A percentile compares a stretch with the other conserved stretches of the same genome.
phyloP scores from a whole-genome alignment of 2,888 invertebrate species.

The Margaritifera margaritifera region DNA sequence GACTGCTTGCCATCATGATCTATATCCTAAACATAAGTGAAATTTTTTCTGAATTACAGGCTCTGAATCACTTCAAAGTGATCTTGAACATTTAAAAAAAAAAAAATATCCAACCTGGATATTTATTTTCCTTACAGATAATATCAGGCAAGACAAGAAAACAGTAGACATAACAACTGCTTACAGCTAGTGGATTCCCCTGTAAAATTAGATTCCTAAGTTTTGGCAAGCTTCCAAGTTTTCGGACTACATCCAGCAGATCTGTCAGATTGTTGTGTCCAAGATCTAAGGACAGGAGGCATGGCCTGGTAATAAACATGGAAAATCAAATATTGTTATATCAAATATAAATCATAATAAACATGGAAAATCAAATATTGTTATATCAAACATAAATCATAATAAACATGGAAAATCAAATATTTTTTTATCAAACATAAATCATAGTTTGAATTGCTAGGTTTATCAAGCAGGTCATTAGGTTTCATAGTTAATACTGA shows the following conservation, averaged over 20 bases:
- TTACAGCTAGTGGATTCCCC: constrained; percentile 71
- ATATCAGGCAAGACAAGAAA: too few species aligned
- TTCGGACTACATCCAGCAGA: constrained; percentile 63
- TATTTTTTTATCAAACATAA: neutral
- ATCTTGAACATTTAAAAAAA: too few species aligned
- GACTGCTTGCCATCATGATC: too few species aligned
- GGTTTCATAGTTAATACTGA: too few species aligned
- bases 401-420: constrained; percentile 7
- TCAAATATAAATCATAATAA: neutral
- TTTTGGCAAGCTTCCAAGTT: constrained; percentile 65
- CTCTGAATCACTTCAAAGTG: too few species aligned
- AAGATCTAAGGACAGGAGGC: constrained; percentile 68
- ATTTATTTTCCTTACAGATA: too few species aligned
- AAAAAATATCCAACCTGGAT: too few species aligned
- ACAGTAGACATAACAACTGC: constrained; percentile 20
- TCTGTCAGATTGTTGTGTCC: constrained; percentile 70
- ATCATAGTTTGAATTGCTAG: neutral
- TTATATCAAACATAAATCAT: constrained; percentile 1
- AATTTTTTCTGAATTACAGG: too few species aligned
- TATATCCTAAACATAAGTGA: too few species aligned
- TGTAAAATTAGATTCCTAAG: constrained; percentile 66
- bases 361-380: constrained; percentile 2
- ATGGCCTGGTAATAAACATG: constrained; percentile 58
- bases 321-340: neutral
- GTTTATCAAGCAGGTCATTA: neutral